Base-by-base conservation (phyloP, 2,113 vertebrate genomes). In the Hippopotamus amphibius region DNA sequence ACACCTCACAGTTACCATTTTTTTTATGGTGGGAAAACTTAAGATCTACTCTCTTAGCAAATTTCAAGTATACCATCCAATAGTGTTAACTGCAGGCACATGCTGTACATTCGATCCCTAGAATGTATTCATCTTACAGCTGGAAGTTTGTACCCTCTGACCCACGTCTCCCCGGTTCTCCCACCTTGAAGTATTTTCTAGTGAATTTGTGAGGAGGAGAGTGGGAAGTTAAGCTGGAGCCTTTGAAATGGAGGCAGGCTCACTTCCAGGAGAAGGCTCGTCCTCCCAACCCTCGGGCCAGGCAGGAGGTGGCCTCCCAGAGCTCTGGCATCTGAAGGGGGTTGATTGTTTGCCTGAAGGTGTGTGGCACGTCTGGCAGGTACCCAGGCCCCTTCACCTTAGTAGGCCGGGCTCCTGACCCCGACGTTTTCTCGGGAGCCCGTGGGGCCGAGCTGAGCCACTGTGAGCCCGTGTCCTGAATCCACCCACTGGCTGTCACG, bases 181-280 rank as follows among this genome's bases (percentile, higher is more conserved):
- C 61, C 13, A 30, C 76, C 55, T 43, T 24, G 59, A 88, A 28
- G 26, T 63, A 37, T 16, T 46, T 76, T 53, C 33, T 4, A 41
- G 55, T 26, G 61, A 37, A 19, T 37, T 41, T 17, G 12, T 1
- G 1, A 33, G 66, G 30, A 48, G 50, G 41, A 55, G 13, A n/a
- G 37, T 28, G n/a, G 68, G 9, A 41, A 37, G 63, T 74, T 71
- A 43, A 37, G 88, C 33, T 5, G 3, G 19, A 15, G 11, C 17
- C 66, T 72, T n/a, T 30, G 55, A 1, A n/a, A 37, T 5, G 24
- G 6, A 22, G 4, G 24, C 8, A 1, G 50, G 12, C 26, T 83
- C 4, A 0, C 4, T 24, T 55, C 26, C 3, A 0, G n/a, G 66
- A n/a, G n/a, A 48, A n/a, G 4, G 11, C 46, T 43, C 14, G 5